These are phyloP conservation scores for Micromesistius poutassou DNA, from an alignment of 2,797 vertebrate species.

Conservation along the genomic window DNA sequence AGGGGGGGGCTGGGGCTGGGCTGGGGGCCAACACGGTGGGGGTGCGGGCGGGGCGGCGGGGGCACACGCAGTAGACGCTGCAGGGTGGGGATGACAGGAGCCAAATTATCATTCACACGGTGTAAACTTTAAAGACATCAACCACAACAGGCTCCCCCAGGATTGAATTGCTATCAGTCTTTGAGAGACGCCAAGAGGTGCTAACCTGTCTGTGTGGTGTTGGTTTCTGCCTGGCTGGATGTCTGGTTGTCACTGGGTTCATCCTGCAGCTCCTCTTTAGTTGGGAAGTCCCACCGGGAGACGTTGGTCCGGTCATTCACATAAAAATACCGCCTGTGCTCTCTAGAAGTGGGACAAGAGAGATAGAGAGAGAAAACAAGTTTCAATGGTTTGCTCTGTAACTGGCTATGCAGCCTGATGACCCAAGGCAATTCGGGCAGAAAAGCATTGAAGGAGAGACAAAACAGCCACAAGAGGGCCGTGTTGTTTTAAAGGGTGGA, in stretches of 20 bases:
- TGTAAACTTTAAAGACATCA: not conserved
- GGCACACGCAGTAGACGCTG: not conserved
- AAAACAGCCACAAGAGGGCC: constrained; percentile 10
- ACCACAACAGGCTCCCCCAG: not conserved
- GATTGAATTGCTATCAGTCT: not conserved
- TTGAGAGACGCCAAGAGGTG: not conserved
- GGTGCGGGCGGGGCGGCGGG: constrained; percentile 32
- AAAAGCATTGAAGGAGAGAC: constrained; percentile 50
- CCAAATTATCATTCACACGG: too few species aligned
- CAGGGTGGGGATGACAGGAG: not conserved
- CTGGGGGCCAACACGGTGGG: constrained; percentile 7
- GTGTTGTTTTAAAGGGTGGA: constrained; percentile 62
- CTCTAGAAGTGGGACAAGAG: constrained; percentile 97
- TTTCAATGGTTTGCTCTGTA: constrained; percentile 61
- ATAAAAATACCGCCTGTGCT: constrained; percentile 99
- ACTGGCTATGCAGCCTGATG: constrained; percentile 55
- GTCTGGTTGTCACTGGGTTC: constrained; percentile 73
- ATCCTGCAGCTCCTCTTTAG: constrained; percentile 82
- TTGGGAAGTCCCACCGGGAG: constrained; percentile 98
- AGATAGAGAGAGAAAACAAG: constrained; percentile 72
- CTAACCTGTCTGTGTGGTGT: constrained; percentile 22
- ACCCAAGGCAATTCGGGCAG: constrained; percentile 63
- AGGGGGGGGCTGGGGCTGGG: constrained; percentile 71
- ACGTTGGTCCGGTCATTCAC: constrained; percentile 92
- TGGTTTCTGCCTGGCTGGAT: constrained; percentile 70